Conservation (phyloP, 1,140 invertebrate genomes). For the Manduca sexta region DNA sequence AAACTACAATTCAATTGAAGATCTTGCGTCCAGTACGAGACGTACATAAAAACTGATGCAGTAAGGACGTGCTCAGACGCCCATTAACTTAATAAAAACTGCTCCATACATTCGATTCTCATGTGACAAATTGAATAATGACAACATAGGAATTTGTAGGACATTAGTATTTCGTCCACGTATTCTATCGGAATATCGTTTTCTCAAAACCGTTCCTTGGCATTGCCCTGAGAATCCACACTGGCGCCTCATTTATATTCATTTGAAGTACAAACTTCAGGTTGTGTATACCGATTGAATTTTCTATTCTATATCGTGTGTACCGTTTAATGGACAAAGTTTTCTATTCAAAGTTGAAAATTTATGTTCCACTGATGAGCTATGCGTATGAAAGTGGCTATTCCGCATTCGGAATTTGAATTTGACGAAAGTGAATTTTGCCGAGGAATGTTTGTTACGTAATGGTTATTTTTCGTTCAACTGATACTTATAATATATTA, state of each 20-base stretch:
- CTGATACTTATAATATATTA: no score
- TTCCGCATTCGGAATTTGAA: conserved; percentile 2
- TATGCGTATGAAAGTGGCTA: conserved; percentile 2
- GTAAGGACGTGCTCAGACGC: neutral
- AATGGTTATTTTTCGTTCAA: no score
- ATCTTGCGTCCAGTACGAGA: no score
- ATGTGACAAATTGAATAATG: conserved; percentile 57
- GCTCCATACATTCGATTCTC: conserved; percentile 35
- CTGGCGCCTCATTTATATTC: conserved; percentile 49
- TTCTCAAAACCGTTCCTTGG: conserved; percentile 65
- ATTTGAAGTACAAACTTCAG: conserved; percentile 20
- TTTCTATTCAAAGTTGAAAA: conserved; percentile 3
- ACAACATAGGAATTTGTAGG: conserved; percentile 54
- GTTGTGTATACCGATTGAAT: conserved; percentile 48
- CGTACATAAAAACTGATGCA: neutral
- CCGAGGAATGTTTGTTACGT: no score
- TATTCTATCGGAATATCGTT: conserved; percentile 62
- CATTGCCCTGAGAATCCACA: conserved; percentile 51
- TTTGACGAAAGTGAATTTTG: neutral
- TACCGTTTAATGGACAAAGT: conserved; percentile 4
- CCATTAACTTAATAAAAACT: neutral
- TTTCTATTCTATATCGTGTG: conserved; percentile 16
- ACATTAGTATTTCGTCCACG: conserved; percentile 45
- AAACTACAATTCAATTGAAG: no score
- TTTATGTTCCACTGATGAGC: neutral